Conservation (phyloP, 1,140 invertebrate species). For the Scylla paramamosain region DNA sequence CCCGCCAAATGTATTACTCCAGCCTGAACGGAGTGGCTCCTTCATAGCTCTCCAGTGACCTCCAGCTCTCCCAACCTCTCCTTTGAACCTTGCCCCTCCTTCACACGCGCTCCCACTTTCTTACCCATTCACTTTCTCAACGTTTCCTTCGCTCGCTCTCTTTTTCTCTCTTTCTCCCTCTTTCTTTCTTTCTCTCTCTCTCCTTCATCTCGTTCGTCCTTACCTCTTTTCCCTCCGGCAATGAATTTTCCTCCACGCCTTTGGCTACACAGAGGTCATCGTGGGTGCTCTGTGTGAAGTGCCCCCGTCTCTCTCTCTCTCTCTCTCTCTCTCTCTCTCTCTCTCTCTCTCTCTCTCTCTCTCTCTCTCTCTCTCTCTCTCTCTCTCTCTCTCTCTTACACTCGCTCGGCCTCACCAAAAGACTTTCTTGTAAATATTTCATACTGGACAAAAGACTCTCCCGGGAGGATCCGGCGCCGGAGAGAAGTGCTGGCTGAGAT, state of each 20-base stretch:
- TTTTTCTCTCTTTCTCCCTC: background rate
- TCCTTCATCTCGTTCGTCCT: background rate
- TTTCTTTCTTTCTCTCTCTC: conserved; percentile 15
- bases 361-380: conserved; percentile 48
- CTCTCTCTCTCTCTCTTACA: conserved; percentile 37
- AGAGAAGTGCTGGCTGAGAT: too few species aligned
- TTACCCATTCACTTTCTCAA: background rate
- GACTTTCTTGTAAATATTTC: too few species aligned
- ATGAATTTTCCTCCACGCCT: background rate
- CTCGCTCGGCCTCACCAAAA: background rate
- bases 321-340: conserved; percentile 50
- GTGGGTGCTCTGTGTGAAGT: background rate
- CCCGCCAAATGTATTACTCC: too few species aligned
- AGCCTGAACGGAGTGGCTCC: too few species aligned
- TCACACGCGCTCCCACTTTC: too few species aligned
- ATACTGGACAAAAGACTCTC: too few species aligned
- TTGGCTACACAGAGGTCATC: background rate
- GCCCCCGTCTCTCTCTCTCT: background rate
- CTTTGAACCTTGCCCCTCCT: too few species aligned
- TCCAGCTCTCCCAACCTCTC: too few species aligned
- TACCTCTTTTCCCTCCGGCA: background rate
- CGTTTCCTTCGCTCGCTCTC: background rate
- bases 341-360: conserved; percentile 50
- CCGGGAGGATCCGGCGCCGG: too few species aligned
- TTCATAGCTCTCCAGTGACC: too few species aligned